phyloP scores from a whole-genome alignment of 2,888 invertebrate genomes.

The Hirtodrosophila alboralis region DNA sequence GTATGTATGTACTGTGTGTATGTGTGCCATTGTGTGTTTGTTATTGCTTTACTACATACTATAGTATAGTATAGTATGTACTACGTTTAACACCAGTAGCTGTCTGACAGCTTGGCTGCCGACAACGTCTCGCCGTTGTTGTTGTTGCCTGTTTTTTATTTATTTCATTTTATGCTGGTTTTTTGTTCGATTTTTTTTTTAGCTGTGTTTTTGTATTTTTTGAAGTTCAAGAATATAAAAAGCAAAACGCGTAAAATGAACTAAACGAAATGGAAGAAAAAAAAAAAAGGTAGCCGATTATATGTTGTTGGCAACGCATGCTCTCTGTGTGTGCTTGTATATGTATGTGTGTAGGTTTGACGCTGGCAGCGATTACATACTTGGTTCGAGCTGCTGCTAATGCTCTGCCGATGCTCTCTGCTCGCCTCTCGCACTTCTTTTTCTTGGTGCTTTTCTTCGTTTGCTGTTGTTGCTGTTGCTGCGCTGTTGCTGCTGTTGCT shows the following conservation, averaged over 20 bases:
- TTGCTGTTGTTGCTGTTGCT: conserved; percentile 32
- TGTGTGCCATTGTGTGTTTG: conserved; percentile 38
- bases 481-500: conserved; percentile 37
- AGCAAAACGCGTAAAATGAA: conserved; percentile 69
- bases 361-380: conserved; percentile 34
- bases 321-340: conserved; percentile 45
- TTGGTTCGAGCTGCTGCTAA: conserved; percentile 1
- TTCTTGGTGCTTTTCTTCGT: conserved; percentile 25
- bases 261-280: too few species aligned
- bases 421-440: conserved; percentile 37
- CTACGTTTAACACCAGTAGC: conserved; percentile 78
- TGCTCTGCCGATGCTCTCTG: too few species aligned
- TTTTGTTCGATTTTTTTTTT: conserved; percentile 59
- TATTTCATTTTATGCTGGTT: conserved; percentile 70
- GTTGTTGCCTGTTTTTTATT: conserved; percentile 23
- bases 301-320: conserved; percentile 58
- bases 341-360: conserved; percentile 1
- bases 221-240: conserved; percentile 80
- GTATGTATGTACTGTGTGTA: conserved; percentile 12
- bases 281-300: conserved; percentile 57
- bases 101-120: conserved; percentile 79
- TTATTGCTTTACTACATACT: conserved; percentile 67
- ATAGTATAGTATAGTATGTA: conserved; percentile 52
- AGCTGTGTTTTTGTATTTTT: conserved; percentile 38
- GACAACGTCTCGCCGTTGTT: conserved; percentile 48